Evolutionary conservation across 1,140 invertebrate genomes (phyloP).

Genomic region (Pogonomyrmex californicus): DNA sequence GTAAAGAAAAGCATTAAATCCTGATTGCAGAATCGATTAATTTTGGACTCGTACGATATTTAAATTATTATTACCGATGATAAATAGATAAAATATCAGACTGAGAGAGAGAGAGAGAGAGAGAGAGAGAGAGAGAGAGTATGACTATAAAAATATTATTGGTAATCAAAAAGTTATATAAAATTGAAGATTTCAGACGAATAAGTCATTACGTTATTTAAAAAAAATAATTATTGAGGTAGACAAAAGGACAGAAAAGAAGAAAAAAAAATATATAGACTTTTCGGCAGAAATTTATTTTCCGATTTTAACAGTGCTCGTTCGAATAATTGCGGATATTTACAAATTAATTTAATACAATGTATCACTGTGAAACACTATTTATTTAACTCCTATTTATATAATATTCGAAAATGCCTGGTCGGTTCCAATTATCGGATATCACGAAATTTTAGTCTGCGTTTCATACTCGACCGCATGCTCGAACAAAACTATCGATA

Average conservation of each 20-base stretch:
- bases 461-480: conserved; percentile 10
- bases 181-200: not conserved
- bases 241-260: not conserved
- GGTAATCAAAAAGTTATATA: not conserved
- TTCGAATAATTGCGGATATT: not conserved
- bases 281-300: not conserved
- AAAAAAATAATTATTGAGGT: not conserved
- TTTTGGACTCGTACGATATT: not conserved
- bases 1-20: not conserved
- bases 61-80: not conserved
- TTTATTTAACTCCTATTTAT: conserved; percentile 18
- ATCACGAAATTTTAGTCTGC: conserved; percentile 31
- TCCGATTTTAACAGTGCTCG: not conserved
- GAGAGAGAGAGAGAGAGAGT: no score
- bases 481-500: conserved; percentile 48
- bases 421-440: conserved; percentile 1
- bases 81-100: not conserved
- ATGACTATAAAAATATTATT: not conserved
- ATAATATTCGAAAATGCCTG: not conserved
- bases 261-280: not conserved
- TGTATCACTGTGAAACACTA: not conserved
- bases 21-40: not conserved
- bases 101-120: no score
- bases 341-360: not conserved
- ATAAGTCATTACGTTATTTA: not conserved